Evolutionary conservation across 2,113 vertebrate species (phyloP).

Genomic region (Mus musculus): GRCm39 chr8:7922501-7923000

Average conservation of each 20-base stretch:
- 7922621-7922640: not conserved
- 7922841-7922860: not conserved
- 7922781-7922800: not conserved
- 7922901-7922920: not conserved
- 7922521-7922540: not conserved
- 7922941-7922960: no score
- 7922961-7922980: not conserved
- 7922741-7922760: not conserved
- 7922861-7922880: not conserved
- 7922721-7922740: not conserved
- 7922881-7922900: no score
- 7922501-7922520: not conserved
- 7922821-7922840: not conserved
- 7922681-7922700: not conserved
- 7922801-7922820: not conserved
- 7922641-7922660: not conserved
- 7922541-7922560: no score
- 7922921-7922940: not conserved
- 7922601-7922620: not conserved
- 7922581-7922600: not conserved
- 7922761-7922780: not conserved
- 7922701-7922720: slow-evolving; percentile 8
- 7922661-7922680: not conserved
- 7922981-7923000: not conserved
- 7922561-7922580: not conserved